Conservation (phyloP, 2,113 vertebrate species). For the Otocyon megalotis region DNA sequence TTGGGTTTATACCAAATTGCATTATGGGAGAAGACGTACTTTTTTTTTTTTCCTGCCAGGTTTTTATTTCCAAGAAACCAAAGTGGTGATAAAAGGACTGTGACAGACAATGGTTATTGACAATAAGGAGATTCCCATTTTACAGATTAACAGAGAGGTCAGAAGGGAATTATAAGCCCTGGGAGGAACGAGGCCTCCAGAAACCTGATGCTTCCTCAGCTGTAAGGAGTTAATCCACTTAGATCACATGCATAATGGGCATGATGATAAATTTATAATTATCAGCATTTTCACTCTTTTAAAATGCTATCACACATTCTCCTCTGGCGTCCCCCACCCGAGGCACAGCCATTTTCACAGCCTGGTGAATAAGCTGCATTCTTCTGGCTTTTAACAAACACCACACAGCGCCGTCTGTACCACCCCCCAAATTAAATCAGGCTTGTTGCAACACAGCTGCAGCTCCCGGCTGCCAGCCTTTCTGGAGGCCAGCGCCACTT, state of each 20-base stretch:
- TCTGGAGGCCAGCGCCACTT: constrained; percentile 41
- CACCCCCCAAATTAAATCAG: constrained; percentile 76
- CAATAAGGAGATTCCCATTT: constrained; percentile 71
- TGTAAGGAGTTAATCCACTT: constrained; percentile 62
- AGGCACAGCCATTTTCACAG: constrained; percentile 25
- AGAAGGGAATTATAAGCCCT: constrained; percentile 78
- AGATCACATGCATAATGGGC: constrained; percentile 26
- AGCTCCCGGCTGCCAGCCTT: constrained; percentile 62
- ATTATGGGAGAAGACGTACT: background rate
- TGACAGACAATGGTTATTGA: background rate
- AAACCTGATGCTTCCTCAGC: constrained; percentile 16
- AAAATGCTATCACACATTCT: constrained; percentile 49
- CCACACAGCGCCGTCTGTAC: constrained; percentile 70
- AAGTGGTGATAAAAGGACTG: background rate
- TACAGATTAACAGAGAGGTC: constrained; percentile 77
- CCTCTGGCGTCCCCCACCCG: constrained; percentile 4
- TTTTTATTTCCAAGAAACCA: constrained; percentile 25
- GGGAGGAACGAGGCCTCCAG: constrained; percentile 61
- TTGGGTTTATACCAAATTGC: background rate
- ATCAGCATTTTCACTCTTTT: constrained; percentile 49
- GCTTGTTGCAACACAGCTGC: constrained; percentile 80
- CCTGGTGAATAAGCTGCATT: constrained; percentile 73
- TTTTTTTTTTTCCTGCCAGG: background rate
- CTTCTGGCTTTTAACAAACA: constrained; percentile 74
- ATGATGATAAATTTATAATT: constrained; percentile 53